Conservation (phyloP, 2,113 vertebrate species). For the Psilopsiagon aymara region DNA sequence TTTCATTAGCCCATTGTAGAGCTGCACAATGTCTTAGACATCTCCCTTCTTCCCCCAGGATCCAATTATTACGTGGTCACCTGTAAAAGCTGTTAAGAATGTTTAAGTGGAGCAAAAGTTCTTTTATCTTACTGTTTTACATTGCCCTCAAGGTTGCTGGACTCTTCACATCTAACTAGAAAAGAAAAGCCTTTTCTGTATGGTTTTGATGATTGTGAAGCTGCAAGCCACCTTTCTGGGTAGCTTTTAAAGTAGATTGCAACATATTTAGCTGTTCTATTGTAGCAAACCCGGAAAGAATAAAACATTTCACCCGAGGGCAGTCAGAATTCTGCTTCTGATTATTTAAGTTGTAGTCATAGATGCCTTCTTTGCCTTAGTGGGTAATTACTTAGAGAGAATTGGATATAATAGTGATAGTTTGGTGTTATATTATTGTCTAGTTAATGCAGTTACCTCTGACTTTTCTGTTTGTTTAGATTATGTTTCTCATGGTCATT, state of each 20-base stretch:
- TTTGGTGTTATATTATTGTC: background rate
- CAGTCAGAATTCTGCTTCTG: background rate
- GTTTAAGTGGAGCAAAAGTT: background rate
- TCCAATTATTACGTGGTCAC: background rate
- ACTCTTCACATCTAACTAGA: background rate
- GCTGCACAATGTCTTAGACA: background rate
- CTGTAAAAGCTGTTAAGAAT: background rate
- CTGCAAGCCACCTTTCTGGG: background rate
- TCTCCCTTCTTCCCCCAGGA: background rate
- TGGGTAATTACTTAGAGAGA: background rate
- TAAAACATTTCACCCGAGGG: background rate
- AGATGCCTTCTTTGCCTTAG: background rate
- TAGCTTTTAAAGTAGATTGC: background rate
- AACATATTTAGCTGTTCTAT: background rate
- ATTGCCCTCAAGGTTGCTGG: background rate
- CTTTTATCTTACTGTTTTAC: background rate
- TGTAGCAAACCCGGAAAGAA: background rate
- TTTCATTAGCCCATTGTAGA: background rate
- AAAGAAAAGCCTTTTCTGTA: background rate
- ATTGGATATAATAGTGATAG: background rate
- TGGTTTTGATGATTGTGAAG: background rate
- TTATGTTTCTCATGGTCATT: background rate
- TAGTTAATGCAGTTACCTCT: background rate
- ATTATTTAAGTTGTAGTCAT: background rate
- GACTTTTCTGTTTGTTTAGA: background rate